phyloP scores from a whole-genome alignment of 1,140 invertebrate genomes.

The Helicoverpa armigera region DNA sequence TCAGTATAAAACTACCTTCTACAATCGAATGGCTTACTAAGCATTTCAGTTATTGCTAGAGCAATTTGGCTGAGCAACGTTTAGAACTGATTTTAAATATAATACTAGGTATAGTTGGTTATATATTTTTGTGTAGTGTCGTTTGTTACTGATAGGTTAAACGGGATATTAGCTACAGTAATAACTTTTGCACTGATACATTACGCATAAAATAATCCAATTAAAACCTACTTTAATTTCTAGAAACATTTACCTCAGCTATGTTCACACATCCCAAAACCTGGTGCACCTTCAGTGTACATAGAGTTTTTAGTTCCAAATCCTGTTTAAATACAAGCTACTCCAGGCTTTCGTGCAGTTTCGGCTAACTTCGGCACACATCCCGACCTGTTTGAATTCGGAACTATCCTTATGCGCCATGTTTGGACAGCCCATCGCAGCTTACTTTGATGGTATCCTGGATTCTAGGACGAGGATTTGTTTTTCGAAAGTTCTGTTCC shows the following conservation, averaged over 20 bases:
- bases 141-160: too few relatives aligned
- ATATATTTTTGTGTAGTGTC: too few relatives aligned
- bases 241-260: too few relatives aligned
- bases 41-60: neutral
- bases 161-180: too few relatives aligned
- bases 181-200: too few relatives aligned
- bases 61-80: slow-evolving; percentile 11
- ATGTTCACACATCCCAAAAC: too few relatives aligned
- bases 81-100: neutral
- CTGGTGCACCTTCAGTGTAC: neutral
- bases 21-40: slow-evolving; percentile 13
- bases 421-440: slow-evolving; percentile 4
- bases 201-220: too few relatives aligned
- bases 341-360: slow-evolving; percentile 12
- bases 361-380: slow-evolving; percentile 17
- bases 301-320: slow-evolving; percentile 26
- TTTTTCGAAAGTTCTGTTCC: neutral
- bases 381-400: slow-evolving; percentile 21
- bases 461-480: slow-evolving; percentile 1
- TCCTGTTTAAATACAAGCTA: slow-evolving; percentile 10
- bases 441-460: slow-evolving; percentile 5
- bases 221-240: too few relatives aligned
- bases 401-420: slow-evolving; percentile 25
- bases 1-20: neutral
- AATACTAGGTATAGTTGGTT: neutral